Conservation (phyloP, 2,797 vertebrate species). For the Balearica regulorum region DNA sequence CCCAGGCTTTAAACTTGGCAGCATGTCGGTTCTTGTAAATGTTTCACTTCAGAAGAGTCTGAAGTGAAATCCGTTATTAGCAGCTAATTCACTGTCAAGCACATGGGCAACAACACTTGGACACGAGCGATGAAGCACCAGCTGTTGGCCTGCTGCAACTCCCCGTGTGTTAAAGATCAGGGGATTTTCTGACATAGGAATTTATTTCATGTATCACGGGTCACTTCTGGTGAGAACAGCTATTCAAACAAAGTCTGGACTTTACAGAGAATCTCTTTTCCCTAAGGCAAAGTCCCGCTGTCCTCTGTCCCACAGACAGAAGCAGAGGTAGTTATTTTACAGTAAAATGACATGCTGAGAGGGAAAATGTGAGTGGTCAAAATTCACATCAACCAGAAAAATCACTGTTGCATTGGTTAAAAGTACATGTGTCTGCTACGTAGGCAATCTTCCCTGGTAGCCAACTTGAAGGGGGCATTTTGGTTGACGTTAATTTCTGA, state of each 20-base stretch:
- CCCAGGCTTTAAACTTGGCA: conserved; percentile 58
- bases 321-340: neutral
- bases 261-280: neutral
- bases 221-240: neutral
- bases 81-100: conserved; percentile 57
- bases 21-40: conserved; percentile 34
- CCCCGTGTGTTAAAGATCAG: neutral
- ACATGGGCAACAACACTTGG: conserved; percentile 44
- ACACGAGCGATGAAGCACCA: neutral
- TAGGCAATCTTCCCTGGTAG: neutral
- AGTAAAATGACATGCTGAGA: neutral
- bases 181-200: neutral
- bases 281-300: neutral
- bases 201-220: neutral
- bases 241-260: neutral
- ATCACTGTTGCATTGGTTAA: neutral
- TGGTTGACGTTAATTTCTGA: neutral
- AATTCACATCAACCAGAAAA: neutral
- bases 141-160: neutral
- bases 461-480: neutral
- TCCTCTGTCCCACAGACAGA: neutral
- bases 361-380: neutral
- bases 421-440: neutral
- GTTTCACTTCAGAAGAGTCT: conserved; percentile 27
- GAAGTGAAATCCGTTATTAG: conserved; percentile 45